Base-by-base conservation (phyloP, 2,797 vertebrate genomes). In the Streptopelia turtur region DNA sequence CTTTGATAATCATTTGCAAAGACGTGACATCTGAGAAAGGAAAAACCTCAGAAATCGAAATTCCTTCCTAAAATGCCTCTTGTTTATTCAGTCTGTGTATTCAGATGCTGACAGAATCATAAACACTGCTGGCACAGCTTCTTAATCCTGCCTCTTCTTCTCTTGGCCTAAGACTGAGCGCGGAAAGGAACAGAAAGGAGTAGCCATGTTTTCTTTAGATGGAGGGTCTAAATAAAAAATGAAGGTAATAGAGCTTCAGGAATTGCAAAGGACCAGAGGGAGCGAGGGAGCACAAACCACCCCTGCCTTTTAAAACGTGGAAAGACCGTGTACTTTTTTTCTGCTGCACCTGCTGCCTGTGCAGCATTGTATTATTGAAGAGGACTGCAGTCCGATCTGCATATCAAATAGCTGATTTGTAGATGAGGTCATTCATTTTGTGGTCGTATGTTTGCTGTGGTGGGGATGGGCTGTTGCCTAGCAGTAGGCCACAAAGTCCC, bases 381-480 rank as follows among this genome's bases (percentile, higher is more conserved):
- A 96, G 95, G 96, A 84, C 95, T 72, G 92, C 71, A 85, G 96
- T 69, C 95, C 94, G 35, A 98, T 98, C 98, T 98, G 98, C 98
- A 98, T 98, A 97, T 98, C 98, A 98, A 98, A 98, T 97, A 97
- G 98, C 98, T 97, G 98, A 97, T 97, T 97, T 97, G 97, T 94
- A 93, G 97, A 98, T 98, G 98, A 98, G 98, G 96, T 98, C 97
- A 98, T 98, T 97, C 96, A 89, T 97, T 97, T 95, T 95, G 97
- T 86, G 96, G 97, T 95, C 88, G 90, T 95, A 81, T 96, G 97
- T 98, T 97, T 97, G 97, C 96, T 91, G 95, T 80, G 84, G 91
- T 97, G 97, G 96, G 96, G 97, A 96, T 96, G 96, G 97, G 96
- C 95, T 96, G 98, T 98, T 98, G 97, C 97, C 94, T 97, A 98